Base-by-base conservation (phyloP, 2,888 invertebrate species). In the Resseliella maxima region DNA sequence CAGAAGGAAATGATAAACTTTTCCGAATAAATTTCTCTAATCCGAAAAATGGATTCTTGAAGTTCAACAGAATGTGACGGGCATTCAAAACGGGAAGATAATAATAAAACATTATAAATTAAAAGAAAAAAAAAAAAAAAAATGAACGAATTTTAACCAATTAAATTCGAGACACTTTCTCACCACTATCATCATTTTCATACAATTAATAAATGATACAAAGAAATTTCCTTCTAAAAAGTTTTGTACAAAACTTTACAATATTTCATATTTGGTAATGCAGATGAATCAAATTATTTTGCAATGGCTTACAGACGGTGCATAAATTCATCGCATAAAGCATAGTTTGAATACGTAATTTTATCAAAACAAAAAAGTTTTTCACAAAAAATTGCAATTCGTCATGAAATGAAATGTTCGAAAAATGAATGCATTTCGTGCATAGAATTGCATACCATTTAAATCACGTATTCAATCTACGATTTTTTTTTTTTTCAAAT, bases 281-380 rank as follows among this genome's bases (percentile, higher is more conserved):
- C 72, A n/a, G 31, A 72, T n/a, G 31, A 72, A 31, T 72, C 59
- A 59, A 27, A 59, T 3, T 59, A 24, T 21, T 31, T 8, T 1
- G 2, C 3, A 35, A 15, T 31, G 31, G 15, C 12, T 5, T 12
- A 15, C 72, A 31, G n/a, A 31, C 15, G 72, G 31, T 35, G 31
- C 31, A 72, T 31, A 31, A 72, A 72, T 72, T 72, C 72, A 72
- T 72, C 31, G 31, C 72, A 59, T 72, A 72, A 72, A 72, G 72
- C n/a, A n/a, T 72, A 72, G 72, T 72, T 35, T n/a, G 27, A 59
- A 27, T 27, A 18, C 31, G 15, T 12, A 1, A 15, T 72, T 72
- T 72, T 72, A 41, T 41, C 6, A 15, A 72, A 72, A 31, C 3
- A 31, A 72, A 72, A 72, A 72, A 72, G 72, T 72, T 72, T 72